Evolutionary conservation across 1,140 invertebrate genomes (phyloP), one percentile per base, ranked within the genome.

Genomic region (Calephelis nemesis): DNA sequence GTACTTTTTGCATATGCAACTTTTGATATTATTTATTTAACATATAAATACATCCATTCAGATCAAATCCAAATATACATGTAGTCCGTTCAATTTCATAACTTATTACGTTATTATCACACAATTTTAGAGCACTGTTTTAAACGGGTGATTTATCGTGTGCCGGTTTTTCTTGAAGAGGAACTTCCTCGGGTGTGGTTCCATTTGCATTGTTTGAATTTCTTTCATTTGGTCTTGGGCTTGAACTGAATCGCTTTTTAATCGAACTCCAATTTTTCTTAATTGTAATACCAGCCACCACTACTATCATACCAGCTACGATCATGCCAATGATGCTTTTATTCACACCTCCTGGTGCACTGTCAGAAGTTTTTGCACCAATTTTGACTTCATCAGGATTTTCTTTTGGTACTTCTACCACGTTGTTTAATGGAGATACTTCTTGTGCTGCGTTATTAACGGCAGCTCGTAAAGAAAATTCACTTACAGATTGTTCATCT

Each of bases 181-280:
- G 88, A 48, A 90, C 82, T 80, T 91, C 88, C 72, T 91, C 88
- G 40, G 88, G 87, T 10, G 81, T 62, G 10, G 84, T 83, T 6
- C 86, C 85, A 67, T 90, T 91, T 10, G 77, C 69, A 70, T 74
- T 85, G 15, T 66, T 52, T 66, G 52, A n/a, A 66, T 42, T 52
- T 70, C 71, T 42, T 11, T 86, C 83, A 58, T 81, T 82, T 7
- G 82, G 76, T 70, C 80, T 81, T 48, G 84, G 82, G 7, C 79
- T 75, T n/a, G 89, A 89, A 72, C 81, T 84, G 69, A 91, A 90
- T 54, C 76, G 71, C 52, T 88, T 91, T 71, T 76, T 88, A 62
- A 92, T 92, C 50, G 87, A 90, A 83, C 81, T 86, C 92, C 92
- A 92, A 74, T 92, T 93, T 84, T 93, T 93, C 82, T 94, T 93